Percentiles rank a stretch among this genome's conserved stretches.
Conservation (phyloP, 2,888 invertebrate species). For the Hoplodrina ambigua region DNA sequence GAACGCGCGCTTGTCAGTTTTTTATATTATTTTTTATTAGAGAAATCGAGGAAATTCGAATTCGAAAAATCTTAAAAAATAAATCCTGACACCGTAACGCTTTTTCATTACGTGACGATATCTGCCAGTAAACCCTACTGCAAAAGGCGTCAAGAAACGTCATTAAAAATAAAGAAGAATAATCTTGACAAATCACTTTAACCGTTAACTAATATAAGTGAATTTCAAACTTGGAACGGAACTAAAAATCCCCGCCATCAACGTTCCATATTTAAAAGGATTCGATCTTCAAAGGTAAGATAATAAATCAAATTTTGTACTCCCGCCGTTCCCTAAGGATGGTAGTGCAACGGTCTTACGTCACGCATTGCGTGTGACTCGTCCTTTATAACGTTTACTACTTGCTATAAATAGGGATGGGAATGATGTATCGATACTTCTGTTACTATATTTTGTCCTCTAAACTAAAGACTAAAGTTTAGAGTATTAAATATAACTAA, state of each 20-base stretch:
- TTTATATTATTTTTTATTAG: too few species aligned
- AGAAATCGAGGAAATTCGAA: too few species aligned
- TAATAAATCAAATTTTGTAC: conserved; percentile 63
- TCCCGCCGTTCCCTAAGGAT: conserved; percentile 49
- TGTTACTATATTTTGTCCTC: neutral
- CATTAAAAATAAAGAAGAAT: conserved; percentile 1
- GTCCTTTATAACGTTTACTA: conserved; percentile 50
- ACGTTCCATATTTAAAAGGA: conserved; percentile 54
- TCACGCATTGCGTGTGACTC: conserved; percentile 62
- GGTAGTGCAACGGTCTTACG: conserved; percentile 44
- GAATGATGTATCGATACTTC: neutral
- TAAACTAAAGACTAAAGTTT: too few species aligned
- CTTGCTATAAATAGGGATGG: conserved; percentile 49
- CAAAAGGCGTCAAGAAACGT: too few species aligned
- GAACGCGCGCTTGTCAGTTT: too few species aligned
- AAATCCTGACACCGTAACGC: too few species aligned
- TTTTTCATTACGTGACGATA: too few species aligned
- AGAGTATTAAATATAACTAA: too few species aligned
- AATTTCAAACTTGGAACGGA: conserved; percentile 42
- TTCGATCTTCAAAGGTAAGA: conserved; percentile 60
- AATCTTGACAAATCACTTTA: neutral
- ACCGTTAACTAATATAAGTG: conserved; percentile 44
- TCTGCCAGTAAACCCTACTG: too few species aligned
- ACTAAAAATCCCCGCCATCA: conserved; percentile 18
- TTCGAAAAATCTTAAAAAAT: too few species aligned